Evolutionary conservation across 2,113 vertebrate genomes (phyloP).

Genomic region (Cheirogaleus medius): DNA sequence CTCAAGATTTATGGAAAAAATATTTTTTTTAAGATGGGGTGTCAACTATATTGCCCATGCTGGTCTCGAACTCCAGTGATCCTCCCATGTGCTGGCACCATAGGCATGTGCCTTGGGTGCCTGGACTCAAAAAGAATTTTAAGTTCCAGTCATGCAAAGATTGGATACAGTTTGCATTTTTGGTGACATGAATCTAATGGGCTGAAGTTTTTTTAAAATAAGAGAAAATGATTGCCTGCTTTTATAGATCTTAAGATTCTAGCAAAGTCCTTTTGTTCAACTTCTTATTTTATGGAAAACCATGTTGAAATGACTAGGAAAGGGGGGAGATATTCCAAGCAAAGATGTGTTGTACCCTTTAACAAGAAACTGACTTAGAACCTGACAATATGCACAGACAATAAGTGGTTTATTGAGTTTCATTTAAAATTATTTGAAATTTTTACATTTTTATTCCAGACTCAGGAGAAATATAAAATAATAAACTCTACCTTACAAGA

Average conservation of each 20-base stretch:
- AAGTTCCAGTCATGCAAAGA: neutral
- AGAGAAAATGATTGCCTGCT: neutral
- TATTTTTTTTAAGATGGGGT: too few species aligned
- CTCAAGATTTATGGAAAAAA: neutral
- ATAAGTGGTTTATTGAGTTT: neutral
- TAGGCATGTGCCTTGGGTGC: too few species aligned
- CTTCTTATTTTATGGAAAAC: neutral
- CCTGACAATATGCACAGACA: neutral
- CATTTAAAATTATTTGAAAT: slow-evolving; percentile 19
- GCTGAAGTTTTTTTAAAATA: neutral
- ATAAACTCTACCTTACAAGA: neutral
- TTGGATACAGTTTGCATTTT: neutral
- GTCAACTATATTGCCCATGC: too few species aligned
- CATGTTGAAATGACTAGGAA: neutral
- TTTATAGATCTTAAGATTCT: neutral
- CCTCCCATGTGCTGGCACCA: too few species aligned
- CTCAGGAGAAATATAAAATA: neutral
- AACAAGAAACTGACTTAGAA: neutral
- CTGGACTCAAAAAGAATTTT: neutral
- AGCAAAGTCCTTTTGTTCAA: neutral
- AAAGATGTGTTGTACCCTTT: neutral
- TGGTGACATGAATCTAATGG: neutral
- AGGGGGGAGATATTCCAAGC: neutral
- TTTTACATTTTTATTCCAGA: neutral
- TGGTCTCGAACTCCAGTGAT: too few species aligned